Percentiles rank a stretch among this genome's conserved stretches.
phyloP scores from a whole-genome alignment of 2,797 vertebrate species.

The Coregonus suidteri region DNA sequence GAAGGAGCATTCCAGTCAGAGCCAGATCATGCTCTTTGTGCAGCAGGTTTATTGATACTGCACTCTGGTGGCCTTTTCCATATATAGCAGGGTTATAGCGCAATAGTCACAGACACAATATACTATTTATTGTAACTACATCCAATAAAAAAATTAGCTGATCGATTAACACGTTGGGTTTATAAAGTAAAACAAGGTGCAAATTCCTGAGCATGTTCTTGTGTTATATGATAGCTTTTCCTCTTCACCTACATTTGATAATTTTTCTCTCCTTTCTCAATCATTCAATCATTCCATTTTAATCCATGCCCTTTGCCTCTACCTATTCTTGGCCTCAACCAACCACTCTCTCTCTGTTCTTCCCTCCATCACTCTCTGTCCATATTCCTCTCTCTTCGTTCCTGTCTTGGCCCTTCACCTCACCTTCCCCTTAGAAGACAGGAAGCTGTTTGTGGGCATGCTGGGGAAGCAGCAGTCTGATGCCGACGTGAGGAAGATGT shows the following conservation, averaged over 20 bases:
- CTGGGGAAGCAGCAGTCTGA: constrained; percentile 96
- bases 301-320: neutral
- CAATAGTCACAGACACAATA: neutral
- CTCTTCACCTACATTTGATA: neutral
- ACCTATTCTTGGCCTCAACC: neutral
- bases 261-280: neutral
- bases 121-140: neutral
- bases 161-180: neutral
- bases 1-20: neutral
- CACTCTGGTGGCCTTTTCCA: neutral
- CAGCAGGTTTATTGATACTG: neutral
- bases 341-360: neutral
- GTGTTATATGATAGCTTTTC: constrained; percentile 32
- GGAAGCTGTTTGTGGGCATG: constrained; percentile 98
- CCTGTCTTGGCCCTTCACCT: constrained; percentile 35
- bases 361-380: constrained; percentile 24
- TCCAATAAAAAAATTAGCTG: neutral
- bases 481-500: constrained; percentile 90
- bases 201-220: constrained; percentile 15
- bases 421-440: constrained; percentile 87
- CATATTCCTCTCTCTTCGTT: constrained; percentile 30
- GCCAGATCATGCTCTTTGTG: neutral
- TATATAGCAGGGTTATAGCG: neutral
- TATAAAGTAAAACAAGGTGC: neutral
- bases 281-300: neutral